phyloP scores from a whole-genome alignment of 1,140 invertebrate species.

The Pachypsylla venusta region DNA sequence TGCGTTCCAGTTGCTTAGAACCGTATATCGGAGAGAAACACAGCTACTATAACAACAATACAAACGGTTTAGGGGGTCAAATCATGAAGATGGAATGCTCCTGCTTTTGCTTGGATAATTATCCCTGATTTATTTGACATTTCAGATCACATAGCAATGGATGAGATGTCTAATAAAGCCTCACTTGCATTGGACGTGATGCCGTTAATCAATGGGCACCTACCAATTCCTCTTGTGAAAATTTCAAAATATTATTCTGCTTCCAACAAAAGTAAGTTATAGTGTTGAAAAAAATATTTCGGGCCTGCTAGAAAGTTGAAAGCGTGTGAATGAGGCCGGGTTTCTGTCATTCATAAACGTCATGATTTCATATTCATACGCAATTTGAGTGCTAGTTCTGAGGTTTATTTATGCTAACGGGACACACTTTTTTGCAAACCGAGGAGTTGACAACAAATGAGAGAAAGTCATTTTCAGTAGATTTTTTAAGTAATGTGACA shows the following conservation, averaged over 20 bases:
- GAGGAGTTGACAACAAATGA: no score
- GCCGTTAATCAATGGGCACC: slow-evolving; percentile 72
- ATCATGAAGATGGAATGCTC: no score
- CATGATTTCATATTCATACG: background rate
- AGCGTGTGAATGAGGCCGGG: background rate
- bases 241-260: slow-evolving; percentile 84
- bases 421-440: no score
- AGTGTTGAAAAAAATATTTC: background rate
- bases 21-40: no score
- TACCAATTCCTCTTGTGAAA: slow-evolving; percentile 72
- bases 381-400: background rate
- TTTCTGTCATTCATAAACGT: background rate
- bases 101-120: no score
- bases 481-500: no score
- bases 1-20: no score
- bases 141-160: slow-evolving; percentile 5
- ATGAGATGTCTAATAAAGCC: slow-evolving; percentile 16
- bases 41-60: no score
- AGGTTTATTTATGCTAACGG: background rate
- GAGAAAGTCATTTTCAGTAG: no score
- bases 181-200: slow-evolving; percentile 73
- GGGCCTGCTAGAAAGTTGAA: background rate
- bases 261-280: slow-evolving; percentile 39
- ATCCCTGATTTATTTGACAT: no score
- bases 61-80: no score